These are phyloP conservation scores for Cantharis lateralis DNA, from an alignment of 2,888 invertebrate genomes.

Conservation along the genomic window DNA sequence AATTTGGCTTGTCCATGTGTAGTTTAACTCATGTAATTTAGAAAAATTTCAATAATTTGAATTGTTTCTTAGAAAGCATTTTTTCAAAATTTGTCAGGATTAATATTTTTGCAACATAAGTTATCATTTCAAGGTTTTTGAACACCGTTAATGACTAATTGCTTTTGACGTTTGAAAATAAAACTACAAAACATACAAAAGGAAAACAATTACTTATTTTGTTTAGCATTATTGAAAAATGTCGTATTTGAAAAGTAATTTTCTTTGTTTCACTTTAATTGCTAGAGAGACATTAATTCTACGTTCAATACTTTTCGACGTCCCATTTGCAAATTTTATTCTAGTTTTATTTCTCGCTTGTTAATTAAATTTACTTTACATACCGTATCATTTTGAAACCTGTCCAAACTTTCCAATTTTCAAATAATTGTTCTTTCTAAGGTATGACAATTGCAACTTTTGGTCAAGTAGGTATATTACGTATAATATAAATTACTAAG, in stretches of 20 bases:
- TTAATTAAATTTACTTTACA: too few relatives aligned
- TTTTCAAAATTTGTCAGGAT: not conserved
- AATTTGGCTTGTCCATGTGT: not conserved
- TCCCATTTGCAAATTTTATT: not conserved
- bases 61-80: not conserved
- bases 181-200: not conserved
- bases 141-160: not conserved
- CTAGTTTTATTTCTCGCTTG: not conserved
- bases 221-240: not conserved
- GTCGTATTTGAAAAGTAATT: not conserved
- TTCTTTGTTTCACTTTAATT: not conserved
- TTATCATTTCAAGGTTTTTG: not conserved
- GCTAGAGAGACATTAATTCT: not conserved
- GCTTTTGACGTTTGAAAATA: not conserved
- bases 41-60: not conserved
- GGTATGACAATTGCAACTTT: not conserved
- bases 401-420: too few relatives aligned
- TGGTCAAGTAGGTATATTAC: not conserved
- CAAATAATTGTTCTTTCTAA: too few relatives aligned
- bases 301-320: not conserved
- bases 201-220: not conserved
- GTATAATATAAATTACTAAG: not conserved
- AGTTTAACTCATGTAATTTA: not conserved
- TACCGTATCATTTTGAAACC: too few relatives aligned
- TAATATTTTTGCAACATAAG: not conserved